phyloP scores from a whole-genome alignment of 2,113 vertebrate species.

The Pterophyllum scalare region DNA sequence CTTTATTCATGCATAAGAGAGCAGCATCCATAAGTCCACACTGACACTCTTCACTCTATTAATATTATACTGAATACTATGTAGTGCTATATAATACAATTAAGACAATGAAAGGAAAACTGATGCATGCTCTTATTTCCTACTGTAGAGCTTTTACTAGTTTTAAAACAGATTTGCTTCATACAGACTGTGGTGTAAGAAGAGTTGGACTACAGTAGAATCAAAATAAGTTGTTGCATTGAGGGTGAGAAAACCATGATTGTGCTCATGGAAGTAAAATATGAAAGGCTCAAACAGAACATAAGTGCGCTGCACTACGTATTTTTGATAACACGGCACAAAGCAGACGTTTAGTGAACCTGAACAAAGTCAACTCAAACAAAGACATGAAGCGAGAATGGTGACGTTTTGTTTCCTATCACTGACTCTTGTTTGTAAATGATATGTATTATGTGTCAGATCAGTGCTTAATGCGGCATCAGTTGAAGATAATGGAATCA shows the following conservation, averaged over 20 bases:
- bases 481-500: slow-evolving; percentile 22
- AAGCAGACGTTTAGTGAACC: neutral
- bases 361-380: neutral
- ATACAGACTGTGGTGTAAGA: no score
- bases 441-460: slow-evolving; percentile 33
- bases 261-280: neutral
- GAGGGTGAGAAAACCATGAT: no score
- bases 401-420: neutral
- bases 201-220: neutral
- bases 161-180: neutral
- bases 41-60: neutral
- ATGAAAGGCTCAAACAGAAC: neutral
- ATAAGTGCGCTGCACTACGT: neutral
- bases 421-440: slow-evolving; percentile 30
- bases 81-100: neutral
- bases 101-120: neutral
- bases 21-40: neutral
- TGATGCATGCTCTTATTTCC: neutral
- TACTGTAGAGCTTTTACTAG: neutral
- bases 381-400: neutral
- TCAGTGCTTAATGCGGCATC: slow-evolving; percentile 41
- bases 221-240: neutral
- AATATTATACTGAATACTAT: neutral
- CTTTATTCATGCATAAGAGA: neutral
- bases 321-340: neutral